Evolutionary conservation across 2,888 invertebrate genomes (phyloP).

Genomic region (Nebria salina): DNA sequence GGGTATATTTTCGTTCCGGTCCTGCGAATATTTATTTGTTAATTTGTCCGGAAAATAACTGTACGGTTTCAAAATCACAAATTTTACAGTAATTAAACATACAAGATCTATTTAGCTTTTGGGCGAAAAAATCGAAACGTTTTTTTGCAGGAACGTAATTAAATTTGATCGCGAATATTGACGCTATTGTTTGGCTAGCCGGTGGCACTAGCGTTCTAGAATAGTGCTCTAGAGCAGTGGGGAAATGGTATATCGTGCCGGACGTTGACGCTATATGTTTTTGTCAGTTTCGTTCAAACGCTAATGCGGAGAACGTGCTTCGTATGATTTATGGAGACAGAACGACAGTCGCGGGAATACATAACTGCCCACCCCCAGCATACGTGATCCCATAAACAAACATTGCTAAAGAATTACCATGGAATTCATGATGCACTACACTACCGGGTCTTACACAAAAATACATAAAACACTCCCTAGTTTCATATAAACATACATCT

Average conservation of each 20-base stretch:
- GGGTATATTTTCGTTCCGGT: constrained; percentile 8
- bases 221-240: background rate
- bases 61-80: constrained; percentile 27
- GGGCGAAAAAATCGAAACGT: constrained; percentile 22
- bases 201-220: background rate
- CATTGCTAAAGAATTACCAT: constrained; percentile 21
- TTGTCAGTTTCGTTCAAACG: constrained; percentile 42
- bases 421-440: constrained; percentile 16
- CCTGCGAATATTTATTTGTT: constrained; percentile 12
- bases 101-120: constrained; percentile 25
- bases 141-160: constrained; percentile 35
- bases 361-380: constrained; percentile 12
- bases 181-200: constrained; percentile 9
- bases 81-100: constrained; percentile 37
- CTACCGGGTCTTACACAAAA: background rate
- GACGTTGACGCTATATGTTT: constrained; percentile 34
- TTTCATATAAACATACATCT: no score
- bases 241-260: constrained; percentile 4
- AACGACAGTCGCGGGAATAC: constrained; percentile 40
- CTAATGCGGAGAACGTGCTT: constrained; percentile 37
- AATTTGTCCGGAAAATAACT: constrained; percentile 27
- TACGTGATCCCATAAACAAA: constrained; percentile 39
- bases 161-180: constrained; percentile 31
- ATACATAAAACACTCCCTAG: no score
- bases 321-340: constrained; percentile 37